Base-by-base conservation (phyloP, 2,113 vertebrate genomes). In the Urocynchramus pylzowi region DNA sequence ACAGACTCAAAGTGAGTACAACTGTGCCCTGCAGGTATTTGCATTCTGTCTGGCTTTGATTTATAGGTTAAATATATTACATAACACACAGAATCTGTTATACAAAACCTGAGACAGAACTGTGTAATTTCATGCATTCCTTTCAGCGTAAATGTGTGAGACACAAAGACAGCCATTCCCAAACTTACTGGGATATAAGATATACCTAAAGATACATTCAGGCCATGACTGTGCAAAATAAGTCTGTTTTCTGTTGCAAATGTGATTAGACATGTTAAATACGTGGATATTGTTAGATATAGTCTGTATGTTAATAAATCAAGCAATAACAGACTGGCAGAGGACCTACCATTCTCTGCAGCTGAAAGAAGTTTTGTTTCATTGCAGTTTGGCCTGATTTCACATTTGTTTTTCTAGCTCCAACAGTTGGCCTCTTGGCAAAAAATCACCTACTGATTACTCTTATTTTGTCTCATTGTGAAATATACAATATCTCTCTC, bases 21-120 rank as follows among this genome's bases (percentile, higher is more conserved):
- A 17, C 1, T 37, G 16, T 59, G 67, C 10, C 4, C 54, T 56
- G 76, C 23, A 90, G 93, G 39, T 56, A 78, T 74, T 81, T 39
- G 44, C 81, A 50, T 47, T 23, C 26, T 93, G 52, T 41, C 67
- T 74, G 45, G 47, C 84, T 97, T 85, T 93, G 79, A 82, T 84
- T 87, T 82, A 41, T 24, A 93, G 74, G 82, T 49, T 61, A 61
- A 67, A 65, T 89, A 65, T 56, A 80, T 71, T 35, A 84, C 44
- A 63, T 90, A 94, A 78, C 56, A 87, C 67, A 94, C 18, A 94
- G 44, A 82, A 64, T 95, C 59, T 68, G 68, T 90, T 54, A 88
- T 6, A 95, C 53, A 41, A 80, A 82, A 73, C 47, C 84, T 56
- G 61, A 76, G 15, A 61, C 31, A 67, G 50, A 74, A 50, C 37